Conservation (phyloP, 2,888 invertebrate species). For the Odiellus spinosus region DNA sequence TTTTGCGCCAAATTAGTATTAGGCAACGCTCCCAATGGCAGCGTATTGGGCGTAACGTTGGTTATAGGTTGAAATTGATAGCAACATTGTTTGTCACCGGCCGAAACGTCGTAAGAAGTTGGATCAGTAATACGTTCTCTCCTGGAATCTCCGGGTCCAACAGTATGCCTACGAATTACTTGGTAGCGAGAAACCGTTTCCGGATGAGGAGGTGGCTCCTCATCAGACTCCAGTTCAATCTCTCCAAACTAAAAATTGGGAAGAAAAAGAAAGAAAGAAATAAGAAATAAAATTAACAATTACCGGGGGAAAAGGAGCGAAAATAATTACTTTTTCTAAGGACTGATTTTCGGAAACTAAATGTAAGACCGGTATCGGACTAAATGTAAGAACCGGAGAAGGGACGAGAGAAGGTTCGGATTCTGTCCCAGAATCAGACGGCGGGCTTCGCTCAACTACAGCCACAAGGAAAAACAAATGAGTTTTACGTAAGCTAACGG, state of each 20-base stretch:
- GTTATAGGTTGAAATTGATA: slow-evolving; percentile 8
- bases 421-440: slow-evolving; percentile 11
- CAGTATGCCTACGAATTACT: slow-evolving; percentile 71
- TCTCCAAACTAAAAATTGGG: slow-evolving; percentile 36
- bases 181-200: slow-evolving; percentile 32
- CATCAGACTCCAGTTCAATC: slow-evolving; percentile 35
- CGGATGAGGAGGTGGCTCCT: slow-evolving; percentile 20
- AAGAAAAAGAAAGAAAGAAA: too few relatives aligned
- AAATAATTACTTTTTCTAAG: slow-evolving; percentile 10
- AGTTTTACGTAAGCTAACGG: too few relatives aligned
- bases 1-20: slow-evolving; percentile 70
- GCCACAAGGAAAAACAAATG: too few relatives aligned
- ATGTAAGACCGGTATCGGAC: slow-evolving; percentile 3
- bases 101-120: slow-evolving; percentile 12
- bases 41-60: slow-evolving; percentile 10
- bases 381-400: slow-evolving; percentile 13
- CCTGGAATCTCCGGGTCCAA: slow-evolving; percentile 76
- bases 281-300: background rate
- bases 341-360: slow-evolving; percentile 5
- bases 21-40: slow-evolving; percentile 39
- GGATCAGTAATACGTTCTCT: slow-evolving; percentile 45
- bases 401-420: slow-evolving; percentile 14
- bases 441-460: slow-evolving; percentile 14
- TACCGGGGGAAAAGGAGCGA: background rate
- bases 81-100: slow-evolving; percentile 15